These are phyloP conservation scores for Pituophis catenifer DNA, from an alignment of 2,113 vertebrate genomes.

Conservation along the genomic window DNA sequence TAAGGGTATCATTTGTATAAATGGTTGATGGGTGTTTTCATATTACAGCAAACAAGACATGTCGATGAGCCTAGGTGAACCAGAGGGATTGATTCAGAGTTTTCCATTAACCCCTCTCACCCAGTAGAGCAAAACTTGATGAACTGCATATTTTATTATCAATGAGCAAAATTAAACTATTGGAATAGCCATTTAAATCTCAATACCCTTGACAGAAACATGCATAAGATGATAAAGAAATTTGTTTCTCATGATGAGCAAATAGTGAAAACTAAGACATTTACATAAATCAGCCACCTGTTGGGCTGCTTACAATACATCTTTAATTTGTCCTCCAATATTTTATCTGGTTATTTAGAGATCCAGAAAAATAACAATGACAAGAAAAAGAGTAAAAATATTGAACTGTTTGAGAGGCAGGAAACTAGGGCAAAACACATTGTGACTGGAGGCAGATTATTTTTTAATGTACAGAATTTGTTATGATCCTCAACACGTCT, in stretches of 20 bases:
- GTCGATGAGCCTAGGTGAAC: not conserved
- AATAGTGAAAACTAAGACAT: slow-evolving; percentile 19
- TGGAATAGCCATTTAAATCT: slow-evolving; percentile 29
- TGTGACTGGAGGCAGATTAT: not conserved
- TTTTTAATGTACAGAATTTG: slow-evolving; percentile 5
- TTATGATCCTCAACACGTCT: not conserved
- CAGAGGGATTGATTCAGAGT: not conserved
- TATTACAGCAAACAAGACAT: not conserved
- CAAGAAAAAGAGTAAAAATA: not conserved
- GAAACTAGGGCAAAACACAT: not conserved
- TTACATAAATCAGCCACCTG: slow-evolving; percentile 8
- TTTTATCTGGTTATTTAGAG: slow-evolving; percentile 22
- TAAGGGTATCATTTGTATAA: not conserved
- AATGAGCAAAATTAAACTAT: slow-evolving; percentile 37
- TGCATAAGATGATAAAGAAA: slow-evolving; percentile 19
- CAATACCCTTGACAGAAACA: slow-evolving; percentile 15
- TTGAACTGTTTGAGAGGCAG: slow-evolving; percentile 5
- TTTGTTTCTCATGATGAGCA: slow-evolving; percentile 24
- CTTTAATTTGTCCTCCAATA: slow-evolving; percentile 16
- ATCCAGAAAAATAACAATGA: not conserved
- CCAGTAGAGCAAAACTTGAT: not conserved
- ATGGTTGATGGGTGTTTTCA: not conserved
- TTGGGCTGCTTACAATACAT: not conserved
- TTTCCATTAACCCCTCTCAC: not conserved
- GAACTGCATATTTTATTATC: slow-evolving; percentile 34